Conservation (phyloP, 2,797 vertebrate genomes). For the Pampus argenteus region DNA sequence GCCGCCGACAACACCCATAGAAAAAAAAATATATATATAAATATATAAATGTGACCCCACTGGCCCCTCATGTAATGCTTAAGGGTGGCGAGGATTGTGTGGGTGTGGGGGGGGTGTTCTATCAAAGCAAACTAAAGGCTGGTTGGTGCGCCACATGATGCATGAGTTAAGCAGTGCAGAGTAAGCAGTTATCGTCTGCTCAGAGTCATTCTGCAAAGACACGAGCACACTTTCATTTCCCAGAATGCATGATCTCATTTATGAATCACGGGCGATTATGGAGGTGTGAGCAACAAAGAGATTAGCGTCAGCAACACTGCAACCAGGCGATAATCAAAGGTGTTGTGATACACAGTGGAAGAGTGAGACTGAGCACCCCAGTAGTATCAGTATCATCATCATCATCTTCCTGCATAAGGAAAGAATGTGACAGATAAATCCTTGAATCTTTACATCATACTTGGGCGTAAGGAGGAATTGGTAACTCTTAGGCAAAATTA, state of each 20-base stretch:
- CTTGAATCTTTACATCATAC: not conserved
- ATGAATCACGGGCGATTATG: constrained; percentile 58
- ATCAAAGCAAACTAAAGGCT: constrained; percentile 21
- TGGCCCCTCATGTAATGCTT: constrained; percentile 13
- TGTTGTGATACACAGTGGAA: not conserved
- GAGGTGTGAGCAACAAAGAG: constrained; percentile 25
- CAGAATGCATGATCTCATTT: constrained; percentile 49
- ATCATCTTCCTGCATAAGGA: no score
- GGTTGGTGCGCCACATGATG: not conserved
- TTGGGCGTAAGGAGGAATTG: not conserved
- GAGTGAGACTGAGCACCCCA: not conserved
- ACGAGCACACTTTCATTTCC: constrained; percentile 10
- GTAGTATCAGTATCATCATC: not conserved
- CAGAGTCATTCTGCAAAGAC: constrained; percentile 33
- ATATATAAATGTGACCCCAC: not conserved
- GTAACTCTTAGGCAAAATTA: not conserved
- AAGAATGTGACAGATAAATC: no score
- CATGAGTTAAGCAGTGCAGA: constrained; percentile 18
- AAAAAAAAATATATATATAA: not conserved
- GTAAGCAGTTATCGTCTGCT: constrained; percentile 19
- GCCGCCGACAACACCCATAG: constrained; percentile 19
- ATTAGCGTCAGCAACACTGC: constrained; percentile 30
- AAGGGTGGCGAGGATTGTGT: not conserved
- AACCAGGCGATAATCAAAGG: not conserved
- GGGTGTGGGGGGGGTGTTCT: not conserved